These are phyloP conservation scores for Pachycephus smyrnensis DNA, from an alignment of 2,888 invertebrate genomes.

Conservation along the genomic window DNA sequence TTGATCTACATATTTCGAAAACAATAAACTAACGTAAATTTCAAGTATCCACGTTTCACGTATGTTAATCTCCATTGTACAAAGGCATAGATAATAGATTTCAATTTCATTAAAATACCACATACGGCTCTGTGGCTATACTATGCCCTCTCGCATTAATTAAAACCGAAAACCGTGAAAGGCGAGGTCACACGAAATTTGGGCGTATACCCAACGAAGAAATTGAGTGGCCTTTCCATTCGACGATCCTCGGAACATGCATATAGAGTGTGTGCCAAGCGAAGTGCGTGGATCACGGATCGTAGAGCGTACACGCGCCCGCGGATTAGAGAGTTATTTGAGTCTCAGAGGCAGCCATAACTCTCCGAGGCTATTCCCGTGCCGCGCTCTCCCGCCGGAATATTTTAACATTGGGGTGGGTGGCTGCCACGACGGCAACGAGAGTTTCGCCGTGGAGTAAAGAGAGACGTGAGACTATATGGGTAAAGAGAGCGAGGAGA, in stretches of 20 bases:
- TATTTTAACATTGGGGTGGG: slow-evolving; percentile 66
- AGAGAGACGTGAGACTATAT: slow-evolving; percentile 27
- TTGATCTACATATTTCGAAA: neutral
- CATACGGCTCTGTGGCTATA: neutral
- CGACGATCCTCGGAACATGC: neutral
- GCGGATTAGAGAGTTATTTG: slow-evolving; percentile 68
- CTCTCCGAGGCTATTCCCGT: slow-evolving; percentile 65
- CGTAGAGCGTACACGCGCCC: slow-evolving; percentile 54
- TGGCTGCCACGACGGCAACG: slow-evolving; percentile 43
- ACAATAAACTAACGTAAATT: neutral
- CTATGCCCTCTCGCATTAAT: neutral
- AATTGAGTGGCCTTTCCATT: neutral
- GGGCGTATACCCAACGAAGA: neutral
- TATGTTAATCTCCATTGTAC: neutral
- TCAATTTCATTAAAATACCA: neutral
- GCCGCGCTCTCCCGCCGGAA: slow-evolving; percentile 59
- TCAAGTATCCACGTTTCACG: neutral
- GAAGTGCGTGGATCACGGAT: slow-evolving; percentile 2
- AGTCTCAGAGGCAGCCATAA: slow-evolving; percentile 66
- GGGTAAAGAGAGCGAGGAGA: slow-evolving; percentile 45
- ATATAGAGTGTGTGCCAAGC: neutral
- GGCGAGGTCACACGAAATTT: neutral
- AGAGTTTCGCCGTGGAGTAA: slow-evolving; percentile 29
- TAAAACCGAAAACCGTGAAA: neutral
- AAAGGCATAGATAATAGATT: neutral